Evolutionary conservation across 2,888 invertebrate species (phyloP).

Genomic region (Petrophora chlorosata): DNA sequence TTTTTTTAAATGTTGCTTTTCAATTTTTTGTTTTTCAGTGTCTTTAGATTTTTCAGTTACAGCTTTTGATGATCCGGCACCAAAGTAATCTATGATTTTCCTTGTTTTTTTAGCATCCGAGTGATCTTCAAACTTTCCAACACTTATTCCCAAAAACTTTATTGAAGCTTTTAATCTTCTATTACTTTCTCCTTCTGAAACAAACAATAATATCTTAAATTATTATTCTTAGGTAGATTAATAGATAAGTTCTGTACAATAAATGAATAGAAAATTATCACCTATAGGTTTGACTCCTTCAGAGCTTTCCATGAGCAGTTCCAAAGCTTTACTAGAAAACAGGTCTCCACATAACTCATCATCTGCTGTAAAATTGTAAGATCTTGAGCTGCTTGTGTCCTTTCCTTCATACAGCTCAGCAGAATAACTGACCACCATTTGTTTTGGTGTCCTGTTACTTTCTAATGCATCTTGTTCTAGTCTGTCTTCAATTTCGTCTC

Average conservation of each 20-base stretch:
- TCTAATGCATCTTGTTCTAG: conserved; percentile 91
- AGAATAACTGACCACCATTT: conserved; percentile 89
- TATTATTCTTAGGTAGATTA: neutral
- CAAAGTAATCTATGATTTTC: conserved; percentile 84
- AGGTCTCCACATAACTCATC: conserved; percentile 86
- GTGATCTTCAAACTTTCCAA: conserved; percentile 89
- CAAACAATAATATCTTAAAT: conserved; percentile 4
- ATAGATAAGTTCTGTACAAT: too few relatives aligned
- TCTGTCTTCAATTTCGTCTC: conserved; percentile 92
- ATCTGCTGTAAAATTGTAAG: conserved; percentile 81
- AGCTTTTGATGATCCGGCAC: conserved; percentile 63
- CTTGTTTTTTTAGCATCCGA: conserved; percentile 78
- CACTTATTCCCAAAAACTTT: conserved; percentile 89
- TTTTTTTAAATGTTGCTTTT: conserved; percentile 32
- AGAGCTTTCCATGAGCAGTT: conserved; percentile 86
- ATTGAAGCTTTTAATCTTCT: conserved; percentile 81
- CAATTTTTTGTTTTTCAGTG: conserved; percentile 36
- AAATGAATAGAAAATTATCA: conserved; percentile 36
- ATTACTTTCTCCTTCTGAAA: conserved; percentile 67
- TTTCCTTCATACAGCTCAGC: conserved; percentile 80
- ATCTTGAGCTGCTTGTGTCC: conserved; percentile 86
- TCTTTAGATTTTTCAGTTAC: conserved; percentile 33
- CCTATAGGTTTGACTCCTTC: conserved; percentile 69
- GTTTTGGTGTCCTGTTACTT: conserved; percentile 91
- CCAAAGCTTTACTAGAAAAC: conserved; percentile 86